phyloP scores from a whole-genome alignment of 2,888 invertebrate species.

The Diarsia dahlii region DNA sequence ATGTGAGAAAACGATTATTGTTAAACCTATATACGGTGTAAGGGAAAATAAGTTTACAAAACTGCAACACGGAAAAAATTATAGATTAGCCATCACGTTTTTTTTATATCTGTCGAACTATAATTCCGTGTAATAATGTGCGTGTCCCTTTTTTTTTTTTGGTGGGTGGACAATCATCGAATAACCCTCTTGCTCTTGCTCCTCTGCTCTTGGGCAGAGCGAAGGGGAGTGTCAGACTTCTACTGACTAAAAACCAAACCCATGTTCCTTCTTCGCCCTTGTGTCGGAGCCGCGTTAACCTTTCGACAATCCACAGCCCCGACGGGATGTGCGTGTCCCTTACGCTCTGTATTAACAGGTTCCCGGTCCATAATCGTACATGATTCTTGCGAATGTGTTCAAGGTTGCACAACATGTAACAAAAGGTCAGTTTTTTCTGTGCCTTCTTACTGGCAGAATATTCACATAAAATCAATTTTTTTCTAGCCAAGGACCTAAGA shows the following conservation, averaged over 20 bases:
- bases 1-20: no score
- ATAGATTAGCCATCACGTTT: background rate
- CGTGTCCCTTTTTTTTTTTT: no score
- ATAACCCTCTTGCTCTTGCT: no score
- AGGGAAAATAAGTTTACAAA: background rate
- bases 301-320: no score
- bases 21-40: background rate
- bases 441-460: background rate
- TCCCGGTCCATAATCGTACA: background rate
- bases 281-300: no score
- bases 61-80: background rate
- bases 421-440: background rate
- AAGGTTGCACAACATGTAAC: background rate
- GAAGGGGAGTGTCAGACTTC: no score
- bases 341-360: background rate
- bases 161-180: no score
- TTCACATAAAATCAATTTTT: background rate
- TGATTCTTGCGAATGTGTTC: background rate
- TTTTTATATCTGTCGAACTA: background rate
- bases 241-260: no score
- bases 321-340: background rate
- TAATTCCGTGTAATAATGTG: background rate
- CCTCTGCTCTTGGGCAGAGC: no score
- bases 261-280: no score
- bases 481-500: background rate